Percentiles rank a stretch among this genome's conserved stretches.
Evolutionary conservation across 2,113 vertebrate species (phyloP).

Genomic region (Sitta europaea): DNA sequence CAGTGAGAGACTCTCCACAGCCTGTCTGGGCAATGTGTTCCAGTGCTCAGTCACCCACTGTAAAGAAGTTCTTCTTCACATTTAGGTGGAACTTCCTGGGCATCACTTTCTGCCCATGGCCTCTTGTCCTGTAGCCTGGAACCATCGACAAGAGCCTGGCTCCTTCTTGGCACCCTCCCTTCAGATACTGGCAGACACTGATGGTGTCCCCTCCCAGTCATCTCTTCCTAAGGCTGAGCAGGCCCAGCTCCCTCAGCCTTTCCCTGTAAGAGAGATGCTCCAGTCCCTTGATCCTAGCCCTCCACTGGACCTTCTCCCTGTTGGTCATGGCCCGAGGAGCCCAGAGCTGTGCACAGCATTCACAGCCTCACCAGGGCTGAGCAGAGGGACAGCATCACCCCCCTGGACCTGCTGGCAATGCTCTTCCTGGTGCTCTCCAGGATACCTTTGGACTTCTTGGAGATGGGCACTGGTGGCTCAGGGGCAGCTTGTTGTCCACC

Average conservation of each 20-base stretch:
- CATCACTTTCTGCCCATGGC: not conserved
- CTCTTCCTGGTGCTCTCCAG: not conserved
- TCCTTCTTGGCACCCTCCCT: too few species aligned
- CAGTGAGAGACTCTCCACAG: not conserved
- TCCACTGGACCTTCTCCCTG: not conserved
- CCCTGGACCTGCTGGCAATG: fast-evolving
- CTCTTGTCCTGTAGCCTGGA: not conserved
- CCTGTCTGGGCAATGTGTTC: not conserved
- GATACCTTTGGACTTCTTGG: not conserved
- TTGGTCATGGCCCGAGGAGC: not conserved
- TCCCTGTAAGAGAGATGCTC: not conserved
- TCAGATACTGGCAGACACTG: not conserved
- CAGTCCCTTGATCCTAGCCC: not conserved
- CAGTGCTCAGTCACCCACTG: not conserved
- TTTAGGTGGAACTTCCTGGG: not conserved
- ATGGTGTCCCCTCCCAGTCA: not conserved
- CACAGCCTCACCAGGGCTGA: not conserved
- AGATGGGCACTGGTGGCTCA: not conserved
- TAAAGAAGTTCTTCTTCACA: not conserved
- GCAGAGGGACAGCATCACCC: not conserved
- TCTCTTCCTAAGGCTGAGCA: not conserved
- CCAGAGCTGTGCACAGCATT: not conserved
- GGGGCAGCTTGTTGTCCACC: not conserved
- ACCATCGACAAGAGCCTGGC: too few species aligned
- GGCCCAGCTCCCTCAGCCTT: not conserved